phyloP scores from a whole-genome alignment of 2,888 invertebrate genomes.

The Melinopterus prodromus region DNA sequence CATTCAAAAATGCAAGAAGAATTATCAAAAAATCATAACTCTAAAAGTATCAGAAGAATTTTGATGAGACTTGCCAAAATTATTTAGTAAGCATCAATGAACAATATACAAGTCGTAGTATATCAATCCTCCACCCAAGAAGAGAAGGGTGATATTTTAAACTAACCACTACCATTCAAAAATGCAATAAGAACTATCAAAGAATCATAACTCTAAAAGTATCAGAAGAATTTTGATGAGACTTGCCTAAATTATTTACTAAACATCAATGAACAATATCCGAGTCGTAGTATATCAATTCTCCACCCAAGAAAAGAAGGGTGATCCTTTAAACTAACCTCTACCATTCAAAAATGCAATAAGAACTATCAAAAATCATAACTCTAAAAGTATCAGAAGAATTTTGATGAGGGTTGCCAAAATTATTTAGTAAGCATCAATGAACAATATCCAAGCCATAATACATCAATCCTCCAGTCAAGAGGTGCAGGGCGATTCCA shows the following conservation, averaged over 20 bases:
- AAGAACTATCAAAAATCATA: neutral
- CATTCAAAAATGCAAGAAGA: neutral
- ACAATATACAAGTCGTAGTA: neutral
- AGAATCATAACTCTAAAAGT: neutral
- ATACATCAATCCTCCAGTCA: neutral
- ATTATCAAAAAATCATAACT: neutral
- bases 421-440: neutral
- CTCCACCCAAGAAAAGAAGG: neutral
- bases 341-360: neutral
- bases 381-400: neutral
- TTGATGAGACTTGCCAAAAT: neutral
- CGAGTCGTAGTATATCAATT: neutral
- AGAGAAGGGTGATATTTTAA: neutral
- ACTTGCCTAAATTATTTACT: neutral
- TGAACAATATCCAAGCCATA: neutral
- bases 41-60: neutral
- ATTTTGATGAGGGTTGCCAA: neutral
- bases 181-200: neutral
- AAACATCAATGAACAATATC: neutral
- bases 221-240: neutral
- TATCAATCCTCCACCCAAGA: neutral
- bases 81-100: neutral
- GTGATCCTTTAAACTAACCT: neutral
- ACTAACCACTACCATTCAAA: neutral
- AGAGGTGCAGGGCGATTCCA: neutral